Percentiles rank a stretch among this genome's conserved stretches.
Conservation (phyloP, 2,797 vertebrate species). For the Sorex maritimensis region DNA sequence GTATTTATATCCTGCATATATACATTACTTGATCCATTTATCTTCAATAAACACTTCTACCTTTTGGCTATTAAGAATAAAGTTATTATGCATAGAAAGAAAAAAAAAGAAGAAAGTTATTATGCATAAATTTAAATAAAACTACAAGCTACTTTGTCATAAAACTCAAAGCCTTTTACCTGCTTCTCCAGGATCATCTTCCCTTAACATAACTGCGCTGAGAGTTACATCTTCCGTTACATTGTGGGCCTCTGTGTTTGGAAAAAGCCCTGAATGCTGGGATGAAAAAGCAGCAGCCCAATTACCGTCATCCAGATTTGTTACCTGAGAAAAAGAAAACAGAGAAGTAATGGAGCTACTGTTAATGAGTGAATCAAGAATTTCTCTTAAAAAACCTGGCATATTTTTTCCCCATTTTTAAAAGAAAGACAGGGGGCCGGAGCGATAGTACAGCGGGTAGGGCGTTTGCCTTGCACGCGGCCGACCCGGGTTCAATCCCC, state of each 20-base stretch:
- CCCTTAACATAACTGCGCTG: conserved; percentile 95
- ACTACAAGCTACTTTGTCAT: not conserved
- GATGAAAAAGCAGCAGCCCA: conserved; percentile 94
- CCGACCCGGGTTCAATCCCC: too few relatives aligned
- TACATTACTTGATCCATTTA: not conserved
- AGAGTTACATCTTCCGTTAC: conserved; percentile 94
- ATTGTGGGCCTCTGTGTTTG: conserved; percentile 89
- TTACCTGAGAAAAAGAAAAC: conserved; percentile 66
- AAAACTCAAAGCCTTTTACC: conserved; percentile 89
- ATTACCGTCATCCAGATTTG: conserved; percentile 94
- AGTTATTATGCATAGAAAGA: not conserved
- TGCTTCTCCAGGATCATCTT: conserved; percentile 98
- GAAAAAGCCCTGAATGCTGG: conserved; percentile 89
- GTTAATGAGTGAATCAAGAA: not conserved
- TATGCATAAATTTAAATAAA: conserved; percentile 13
- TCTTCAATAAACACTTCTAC: not conserved
- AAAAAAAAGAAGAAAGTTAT: not conserved
- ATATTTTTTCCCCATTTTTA: conserved; percentile 48
- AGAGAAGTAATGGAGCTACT: not conserved
- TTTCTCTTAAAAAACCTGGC: not conserved
- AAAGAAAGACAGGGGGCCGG: not conserved
- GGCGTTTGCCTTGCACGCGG: too few relatives aligned
- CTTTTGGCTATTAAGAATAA: not conserved
- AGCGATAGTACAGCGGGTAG: too few relatives aligned
- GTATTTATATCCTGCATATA: too few relatives aligned